These are phyloP conservation scores for Pseudococcus jackbeardsleyi DNA, from an alignment of 2,888 invertebrate species.

Conservation along the genomic window DNA sequence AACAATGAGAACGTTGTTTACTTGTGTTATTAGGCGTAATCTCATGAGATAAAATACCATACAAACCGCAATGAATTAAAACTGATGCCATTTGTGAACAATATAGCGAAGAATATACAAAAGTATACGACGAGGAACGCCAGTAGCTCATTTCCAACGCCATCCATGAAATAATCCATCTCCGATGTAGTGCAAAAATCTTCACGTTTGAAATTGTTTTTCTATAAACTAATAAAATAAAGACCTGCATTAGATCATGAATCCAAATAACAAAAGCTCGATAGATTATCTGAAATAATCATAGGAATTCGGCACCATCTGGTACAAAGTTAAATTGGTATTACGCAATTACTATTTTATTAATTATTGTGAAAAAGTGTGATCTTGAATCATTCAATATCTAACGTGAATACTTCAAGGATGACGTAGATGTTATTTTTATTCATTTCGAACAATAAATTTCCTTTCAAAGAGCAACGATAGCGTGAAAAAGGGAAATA, in stretches of 20 bases:
- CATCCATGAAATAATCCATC: slow-evolving; percentile 59
- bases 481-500: not conserved
- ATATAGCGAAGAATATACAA: slow-evolving; percentile 16
- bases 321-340: not conserved
- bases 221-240: not conserved
- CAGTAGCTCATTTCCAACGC: slow-evolving; percentile 60
- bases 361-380: not conserved
- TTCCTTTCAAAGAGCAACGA: not conserved
- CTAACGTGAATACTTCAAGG: not conserved
- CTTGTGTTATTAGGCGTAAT: not conserved
- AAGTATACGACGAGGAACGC: slow-evolving; percentile 40
- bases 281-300: not conserved
- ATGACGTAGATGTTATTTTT: not conserved
- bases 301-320: not conserved
- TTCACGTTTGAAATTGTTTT: not conserved
- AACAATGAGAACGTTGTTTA: too few relatives aligned
- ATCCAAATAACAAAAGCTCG: not conserved
- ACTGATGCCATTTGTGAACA: slow-evolving; percentile 35
- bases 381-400: not conserved
- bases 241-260: not conserved
- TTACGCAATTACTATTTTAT: not conserved
- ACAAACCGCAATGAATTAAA: not conserved
- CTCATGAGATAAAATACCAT: not conserved
- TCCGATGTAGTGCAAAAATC: not conserved
- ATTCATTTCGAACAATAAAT: not conserved